Conservation (phyloP, 1,140 invertebrate genomes). For the Lanistes nyassanus region DNA sequence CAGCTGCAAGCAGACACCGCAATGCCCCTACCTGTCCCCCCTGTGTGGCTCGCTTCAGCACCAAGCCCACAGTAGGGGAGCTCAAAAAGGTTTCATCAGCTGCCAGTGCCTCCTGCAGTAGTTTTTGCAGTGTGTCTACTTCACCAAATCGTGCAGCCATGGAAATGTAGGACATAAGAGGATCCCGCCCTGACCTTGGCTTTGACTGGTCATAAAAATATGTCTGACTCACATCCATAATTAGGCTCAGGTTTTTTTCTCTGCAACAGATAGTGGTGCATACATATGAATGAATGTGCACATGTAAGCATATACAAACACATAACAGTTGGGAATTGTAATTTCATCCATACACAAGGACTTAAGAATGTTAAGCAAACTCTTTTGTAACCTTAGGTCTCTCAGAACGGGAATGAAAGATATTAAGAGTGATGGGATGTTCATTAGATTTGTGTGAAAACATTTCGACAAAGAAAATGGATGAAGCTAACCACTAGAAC, state of each 20-base stretch:
- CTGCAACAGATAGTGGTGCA: too few species aligned
- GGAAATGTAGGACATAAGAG: conserved; percentile 18
- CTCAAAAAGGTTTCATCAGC: conserved; percentile 5
- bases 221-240: conserved; percentile 4
- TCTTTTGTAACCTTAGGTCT: too few species aligned
- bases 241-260: neutral
- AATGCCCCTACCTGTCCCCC: conserved; percentile 8
- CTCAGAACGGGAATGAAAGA: too few species aligned
- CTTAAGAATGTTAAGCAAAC: too few species aligned
- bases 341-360: too few species aligned
- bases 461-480: too few species aligned
- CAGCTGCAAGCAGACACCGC: conserved; percentile 14
- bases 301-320: too few species aligned
- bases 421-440: too few species aligned
- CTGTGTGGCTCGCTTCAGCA: conserved; percentile 19
- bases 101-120: conserved; percentile 14
- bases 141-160: conserved; percentile 24
- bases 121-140: conserved; percentile 15
- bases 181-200: neutral
- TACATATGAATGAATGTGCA: too few species aligned
- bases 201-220: conserved; percentile 16
- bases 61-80: conserved; percentile 14
- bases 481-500: too few species aligned
- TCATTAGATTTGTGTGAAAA: too few species aligned
- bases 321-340: too few species aligned